Conservation (phyloP, 2,797 vertebrate genomes). For the Phyllotis vaccarum region DNA sequence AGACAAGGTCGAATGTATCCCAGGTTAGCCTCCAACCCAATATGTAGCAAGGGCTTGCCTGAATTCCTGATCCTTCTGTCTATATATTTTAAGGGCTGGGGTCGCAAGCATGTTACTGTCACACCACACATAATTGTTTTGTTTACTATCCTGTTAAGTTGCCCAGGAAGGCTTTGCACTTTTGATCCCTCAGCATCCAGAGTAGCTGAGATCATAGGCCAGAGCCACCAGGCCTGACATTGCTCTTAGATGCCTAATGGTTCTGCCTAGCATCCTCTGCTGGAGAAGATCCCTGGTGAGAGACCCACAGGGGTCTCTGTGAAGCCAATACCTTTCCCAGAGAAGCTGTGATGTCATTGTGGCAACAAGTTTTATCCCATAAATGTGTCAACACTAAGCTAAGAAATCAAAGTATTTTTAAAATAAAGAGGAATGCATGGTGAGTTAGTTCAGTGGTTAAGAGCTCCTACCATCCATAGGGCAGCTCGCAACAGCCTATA, state of each 20-base stretch:
- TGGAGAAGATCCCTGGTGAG: background rate
- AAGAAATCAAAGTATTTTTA: slow-evolving; percentile 11
- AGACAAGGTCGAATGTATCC: background rate
- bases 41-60: background rate
- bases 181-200: background rate
- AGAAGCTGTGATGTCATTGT: background rate
- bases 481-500: background rate
- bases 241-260: background rate
- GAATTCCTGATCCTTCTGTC: background rate
- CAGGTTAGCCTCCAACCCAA: background rate
- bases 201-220: background rate
- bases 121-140: background rate
- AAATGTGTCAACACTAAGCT: slow-evolving; percentile 7
- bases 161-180: background rate
- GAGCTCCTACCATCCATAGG: background rate
- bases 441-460: background rate
- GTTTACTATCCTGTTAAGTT: background rate
- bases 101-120: background rate
- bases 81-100: background rate
- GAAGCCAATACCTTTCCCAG: background rate
- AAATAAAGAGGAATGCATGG: background rate
- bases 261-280: background rate
- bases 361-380: background rate
- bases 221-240: background rate
- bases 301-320: background rate